A percentile compares a stretch with the other conserved stretches of the same genome.
Conservation (phyloP, 1,140 invertebrate genomes). For the Zaprionus capensis region DNA sequence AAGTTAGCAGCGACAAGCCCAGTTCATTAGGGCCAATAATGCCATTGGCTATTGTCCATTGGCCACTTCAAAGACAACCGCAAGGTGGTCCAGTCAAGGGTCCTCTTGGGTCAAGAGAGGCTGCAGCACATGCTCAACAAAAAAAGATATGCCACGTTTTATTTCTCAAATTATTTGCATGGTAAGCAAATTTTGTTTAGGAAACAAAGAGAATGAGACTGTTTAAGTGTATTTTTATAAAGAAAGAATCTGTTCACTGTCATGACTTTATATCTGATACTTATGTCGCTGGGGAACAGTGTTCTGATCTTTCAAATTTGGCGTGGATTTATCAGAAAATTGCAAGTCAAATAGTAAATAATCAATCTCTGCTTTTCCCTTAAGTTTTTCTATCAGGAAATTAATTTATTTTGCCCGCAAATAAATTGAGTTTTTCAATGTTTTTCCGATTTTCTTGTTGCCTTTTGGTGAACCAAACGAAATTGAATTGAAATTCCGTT, state of each 20-base stretch:
- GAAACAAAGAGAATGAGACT: not conserved
- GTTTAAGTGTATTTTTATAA: too few relatives aligned
- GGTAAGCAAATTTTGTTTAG: not conserved
- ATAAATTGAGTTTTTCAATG: not conserved
- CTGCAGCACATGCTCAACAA: not conserved
- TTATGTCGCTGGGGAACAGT: not conserved
- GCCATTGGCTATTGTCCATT: constrained; percentile 36
- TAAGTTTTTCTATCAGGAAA: not conserved
- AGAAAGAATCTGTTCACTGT: not conserved
- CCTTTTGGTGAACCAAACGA: constrained; percentile 5
- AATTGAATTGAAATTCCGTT: constrained; percentile 61
- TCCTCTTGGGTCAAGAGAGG: not conserved
- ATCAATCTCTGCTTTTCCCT: not conserved
- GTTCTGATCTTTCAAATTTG: not conserved
- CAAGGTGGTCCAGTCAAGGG: constrained; percentile 30
- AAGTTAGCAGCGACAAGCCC: constrained; percentile 4
- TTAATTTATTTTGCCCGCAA: not conserved
- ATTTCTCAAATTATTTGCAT: not conserved
- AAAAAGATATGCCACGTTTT: not conserved
- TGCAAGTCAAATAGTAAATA: not conserved
- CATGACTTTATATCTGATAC: not conserved
- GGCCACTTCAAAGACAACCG: constrained; percentile 48
- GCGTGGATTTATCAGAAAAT: not conserved
- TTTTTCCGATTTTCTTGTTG: not conserved
- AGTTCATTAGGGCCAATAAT: constrained; percentile 65